phyloP scores from a whole-genome alignment of 2,113 vertebrate genomes.

The Mormoops blainvillei region DNA sequence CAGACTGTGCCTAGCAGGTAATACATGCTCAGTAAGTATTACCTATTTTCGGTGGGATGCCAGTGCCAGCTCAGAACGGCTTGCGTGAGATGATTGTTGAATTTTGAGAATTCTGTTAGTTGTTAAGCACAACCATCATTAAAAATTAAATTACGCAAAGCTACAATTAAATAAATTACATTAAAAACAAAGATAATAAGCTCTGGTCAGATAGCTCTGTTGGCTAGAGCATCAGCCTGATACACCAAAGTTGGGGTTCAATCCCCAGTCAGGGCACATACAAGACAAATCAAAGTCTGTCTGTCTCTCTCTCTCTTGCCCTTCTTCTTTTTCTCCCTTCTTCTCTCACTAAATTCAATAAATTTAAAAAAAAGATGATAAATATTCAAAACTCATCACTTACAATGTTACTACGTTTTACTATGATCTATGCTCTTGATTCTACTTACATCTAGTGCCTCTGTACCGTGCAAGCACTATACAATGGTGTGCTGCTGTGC shows the following conservation, averaged over 20 bases:
- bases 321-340: too few relatives aligned
- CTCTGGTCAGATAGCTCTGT: too few relatives aligned
- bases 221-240: too few relatives aligned
- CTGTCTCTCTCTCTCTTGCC: too few relatives aligned
- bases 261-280: too few relatives aligned
- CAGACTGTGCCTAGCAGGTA: background rate
- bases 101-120: background rate
- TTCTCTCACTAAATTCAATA: too few relatives aligned
- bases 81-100: background rate
- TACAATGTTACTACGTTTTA: background rate
- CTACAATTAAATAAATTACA: background rate
- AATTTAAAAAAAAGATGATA: background rate
- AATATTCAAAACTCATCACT: background rate
- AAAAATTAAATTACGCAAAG: background rate
- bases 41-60: background rate
- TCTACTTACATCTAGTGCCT: background rate
- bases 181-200: background rate
- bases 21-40: background rate
- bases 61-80: background rate
- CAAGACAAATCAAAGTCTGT: too few relatives aligned
- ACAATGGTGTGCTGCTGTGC: rapidly evolving
- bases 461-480: background rate
- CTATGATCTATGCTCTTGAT: background rate
- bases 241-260: too few relatives aligned
- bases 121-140: background rate